Base-by-base conservation (phyloP, 2,888 invertebrate species). In the Melinaea menophilus region DNA sequence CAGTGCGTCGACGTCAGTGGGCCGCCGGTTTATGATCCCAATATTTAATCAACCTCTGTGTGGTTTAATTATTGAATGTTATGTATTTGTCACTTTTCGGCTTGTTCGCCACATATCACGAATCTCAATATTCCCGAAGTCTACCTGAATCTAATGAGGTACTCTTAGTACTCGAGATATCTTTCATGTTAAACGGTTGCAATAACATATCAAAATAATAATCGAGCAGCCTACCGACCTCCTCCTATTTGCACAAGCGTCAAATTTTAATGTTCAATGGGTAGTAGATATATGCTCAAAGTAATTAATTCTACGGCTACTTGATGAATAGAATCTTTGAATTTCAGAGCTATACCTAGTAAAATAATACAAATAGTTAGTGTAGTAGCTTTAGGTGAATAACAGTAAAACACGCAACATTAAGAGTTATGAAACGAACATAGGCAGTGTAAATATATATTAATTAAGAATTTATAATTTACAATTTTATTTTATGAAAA, bases 91-190 rank as follows among this genome's bases (percentile, higher is more conserved):
- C 78, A 81, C 78, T 81, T 79, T 72, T 72, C 79, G 84, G 83
- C 84, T 82, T 80, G 75, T 80, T 80, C 82, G 82, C 80, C 81
- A 87, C 86, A 87, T 88, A 88, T 88, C 88, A 88, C 80, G 86
- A 88, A 87, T 87, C 87, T 88, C 86, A 74, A 75, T 74, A 75
- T 79, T 75, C 70, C 72, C 73, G 54, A 56, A 59, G 55, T 62
- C 47, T 62, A 46, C 56, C 63, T 35, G 47, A 56, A n/a, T 37
- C n/a, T 48, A 47, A 60, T 54, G 22, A 22, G 22, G 22, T 22
- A 22, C 22, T 22, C 22, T 22, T 48, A 51, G 46, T 45, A 48
- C 57, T 61, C 51, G 48, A 60, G 65, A 57, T 22, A 13, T 59
- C 45, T 57, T 48, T 59, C 63, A 56, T 13, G 37, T 51, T 35